phyloP scores from a whole-genome alignment of 1,140 invertebrate genomes.

The Papilio polytes region DNA sequence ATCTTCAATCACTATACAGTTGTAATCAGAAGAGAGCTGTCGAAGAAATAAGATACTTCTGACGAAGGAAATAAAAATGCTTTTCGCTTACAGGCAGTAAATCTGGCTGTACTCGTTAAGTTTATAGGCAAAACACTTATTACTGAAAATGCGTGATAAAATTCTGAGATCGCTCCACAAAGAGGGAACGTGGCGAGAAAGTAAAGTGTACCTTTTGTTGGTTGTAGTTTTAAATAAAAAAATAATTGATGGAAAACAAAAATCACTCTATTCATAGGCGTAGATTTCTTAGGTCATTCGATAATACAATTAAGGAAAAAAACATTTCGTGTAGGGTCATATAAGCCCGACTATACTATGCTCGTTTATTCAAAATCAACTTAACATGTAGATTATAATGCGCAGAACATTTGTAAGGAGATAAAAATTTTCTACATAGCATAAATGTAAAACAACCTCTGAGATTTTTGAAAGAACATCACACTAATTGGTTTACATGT shows the following conservation, averaged over 20 bases:
- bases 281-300: neutral
- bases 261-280: neutral
- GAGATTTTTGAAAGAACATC: neutral
- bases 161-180: conserved; percentile 22
- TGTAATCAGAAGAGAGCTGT: conserved; percentile 31
- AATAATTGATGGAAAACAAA: neutral
- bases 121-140: conserved; percentile 35
- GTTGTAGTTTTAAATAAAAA: neutral
- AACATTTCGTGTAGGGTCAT: neutral
- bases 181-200: conserved; percentile 2
- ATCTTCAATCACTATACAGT: conserved; percentile 28
- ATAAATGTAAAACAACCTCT: too few relatives aligned
- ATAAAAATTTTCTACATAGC: too few relatives aligned
- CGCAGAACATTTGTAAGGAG: too few relatives aligned
- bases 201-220: conserved; percentile 3
- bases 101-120: conserved; percentile 21
- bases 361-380: too few relatives aligned
- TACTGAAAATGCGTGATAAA: conserved; percentile 24
- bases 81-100: neutral
- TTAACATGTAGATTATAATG: too few relatives aligned
- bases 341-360: neutral
- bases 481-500: neutral
- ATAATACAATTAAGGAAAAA: neutral
- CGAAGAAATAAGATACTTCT: conserved; percentile 27
- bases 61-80: conserved; percentile 5